These are phyloP conservation scores for Acipenser oxyrinchus DNA, from an alignment of 2,797 vertebrate species.

Conservation along the genomic window DNA sequence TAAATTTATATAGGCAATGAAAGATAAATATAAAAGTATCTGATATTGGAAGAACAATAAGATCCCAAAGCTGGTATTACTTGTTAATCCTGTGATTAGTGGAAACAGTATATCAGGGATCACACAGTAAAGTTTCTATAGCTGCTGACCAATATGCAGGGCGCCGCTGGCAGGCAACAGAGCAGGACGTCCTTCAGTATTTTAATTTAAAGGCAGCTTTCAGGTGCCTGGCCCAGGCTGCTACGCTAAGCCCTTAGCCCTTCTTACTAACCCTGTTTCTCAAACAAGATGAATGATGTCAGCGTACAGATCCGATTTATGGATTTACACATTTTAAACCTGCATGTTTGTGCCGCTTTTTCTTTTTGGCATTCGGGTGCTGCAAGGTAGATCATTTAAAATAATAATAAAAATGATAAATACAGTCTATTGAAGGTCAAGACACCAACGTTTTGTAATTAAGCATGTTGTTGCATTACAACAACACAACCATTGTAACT, in stretches of 20 bases:
- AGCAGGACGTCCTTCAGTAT: slow-evolving; percentile 10
- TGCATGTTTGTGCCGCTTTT: no score
- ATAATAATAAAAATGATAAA: no score
- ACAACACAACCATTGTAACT: no score
- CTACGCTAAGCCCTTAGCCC: background rate
- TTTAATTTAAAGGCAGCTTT: slow-evolving; percentile 1
- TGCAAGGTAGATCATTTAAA: no score
- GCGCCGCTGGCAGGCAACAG: background rate
- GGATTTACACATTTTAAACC: no score
- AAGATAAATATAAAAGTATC: no score
- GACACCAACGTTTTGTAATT: no score
- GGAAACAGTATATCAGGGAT: background rate
- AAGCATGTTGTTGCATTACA: no score
- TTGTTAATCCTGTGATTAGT: background rate
- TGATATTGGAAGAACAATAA: no score
- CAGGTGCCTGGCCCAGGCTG: background rate
- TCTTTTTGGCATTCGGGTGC: no score
- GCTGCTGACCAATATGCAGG: background rate
- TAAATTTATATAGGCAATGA: no score
- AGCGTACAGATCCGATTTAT: background rate
- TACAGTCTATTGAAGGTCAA: no score
- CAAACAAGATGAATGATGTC: slow-evolving; percentile 29
- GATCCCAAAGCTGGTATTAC: background rate
- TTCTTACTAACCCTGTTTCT: background rate
- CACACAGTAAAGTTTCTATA: background rate